Evolutionary conservation across 2,113 vertebrate species (phyloP).

Genomic region (Albula glossodonta): DNA sequence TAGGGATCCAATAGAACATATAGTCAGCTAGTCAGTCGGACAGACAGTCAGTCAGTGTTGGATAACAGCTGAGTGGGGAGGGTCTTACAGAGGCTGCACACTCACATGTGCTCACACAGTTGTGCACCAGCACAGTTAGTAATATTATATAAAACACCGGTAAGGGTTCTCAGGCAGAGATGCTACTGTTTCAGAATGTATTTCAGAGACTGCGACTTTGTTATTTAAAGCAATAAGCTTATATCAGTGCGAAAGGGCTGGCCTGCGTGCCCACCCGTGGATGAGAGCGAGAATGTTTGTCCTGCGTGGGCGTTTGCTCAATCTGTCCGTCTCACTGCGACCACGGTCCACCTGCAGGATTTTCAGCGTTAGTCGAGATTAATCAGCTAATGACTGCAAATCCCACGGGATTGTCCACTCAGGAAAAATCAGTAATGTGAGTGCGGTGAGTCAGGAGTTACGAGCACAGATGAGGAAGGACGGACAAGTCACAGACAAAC

Average conservation of each 20-base stretch:
- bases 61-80: not conserved
- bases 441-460: not conserved
- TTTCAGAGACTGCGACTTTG: not conserved
- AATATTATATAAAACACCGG: no score
- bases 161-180: no score
- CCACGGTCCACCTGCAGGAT: not conserved
- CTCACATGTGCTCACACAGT: no score
- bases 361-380: not conserved
- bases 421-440: not conserved
- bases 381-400: not conserved
- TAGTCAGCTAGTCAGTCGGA: conserved; percentile 2
- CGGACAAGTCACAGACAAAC: conserved; percentile 8
- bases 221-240: not conserved
- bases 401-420: not conserved
- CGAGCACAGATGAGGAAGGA: conserved; percentile 23
- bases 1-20: conserved; percentile 11
- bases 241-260: not conserved
- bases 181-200: no score
- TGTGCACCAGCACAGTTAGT: not conserved
- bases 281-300: not conserved
- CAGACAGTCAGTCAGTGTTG: conserved; percentile 9
- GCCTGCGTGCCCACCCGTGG: no score
- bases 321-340: not conserved
- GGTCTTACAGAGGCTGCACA: not conserved
- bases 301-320: not conserved